These are phyloP conservation scores for Chelon auratus DNA, from an alignment of 2,797 vertebrate genomes.

Conservation along the genomic window DNA sequence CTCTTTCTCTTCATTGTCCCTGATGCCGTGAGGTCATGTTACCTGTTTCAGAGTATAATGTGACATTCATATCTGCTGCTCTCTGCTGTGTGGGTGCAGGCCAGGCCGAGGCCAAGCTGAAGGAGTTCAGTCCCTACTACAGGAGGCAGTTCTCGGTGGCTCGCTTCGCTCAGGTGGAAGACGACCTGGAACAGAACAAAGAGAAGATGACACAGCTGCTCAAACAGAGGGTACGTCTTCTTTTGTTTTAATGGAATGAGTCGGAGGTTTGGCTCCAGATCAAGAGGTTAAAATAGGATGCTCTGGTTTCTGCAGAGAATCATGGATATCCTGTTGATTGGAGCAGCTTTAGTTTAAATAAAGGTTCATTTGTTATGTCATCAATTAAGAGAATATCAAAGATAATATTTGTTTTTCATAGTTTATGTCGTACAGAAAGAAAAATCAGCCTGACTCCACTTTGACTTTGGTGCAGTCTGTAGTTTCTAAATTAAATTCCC, in stretches of 20 bases:
- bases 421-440: too few species aligned
- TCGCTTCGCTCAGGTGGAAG: conserved; percentile 86
- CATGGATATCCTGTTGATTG: too few species aligned
- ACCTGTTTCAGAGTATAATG: too few species aligned
- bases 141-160: conserved; percentile 88
- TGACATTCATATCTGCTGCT: not conserved
- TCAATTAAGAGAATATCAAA: too few species aligned
- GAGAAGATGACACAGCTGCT: conserved; percentile 85
- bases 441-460: too few species aligned
- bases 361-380: too few species aligned
- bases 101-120: conserved; percentile 86
- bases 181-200: conserved; percentile 87
- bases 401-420: too few species aligned
- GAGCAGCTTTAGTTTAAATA: too few species aligned
- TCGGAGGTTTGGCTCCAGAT: not conserved
- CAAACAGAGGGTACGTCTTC: conserved; percentile 85
- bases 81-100: conserved; percentile 70
- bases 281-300: too few species aligned
- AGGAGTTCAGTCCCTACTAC: conserved; percentile 88
- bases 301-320: too few species aligned
- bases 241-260: not conserved
- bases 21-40: not conserved
- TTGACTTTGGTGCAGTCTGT: too few species aligned
- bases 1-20: not conserved
- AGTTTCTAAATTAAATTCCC: too few species aligned